phyloP scores from a whole-genome alignment of 2,797 vertebrate species.

The Echiichthys vipera region DNA sequence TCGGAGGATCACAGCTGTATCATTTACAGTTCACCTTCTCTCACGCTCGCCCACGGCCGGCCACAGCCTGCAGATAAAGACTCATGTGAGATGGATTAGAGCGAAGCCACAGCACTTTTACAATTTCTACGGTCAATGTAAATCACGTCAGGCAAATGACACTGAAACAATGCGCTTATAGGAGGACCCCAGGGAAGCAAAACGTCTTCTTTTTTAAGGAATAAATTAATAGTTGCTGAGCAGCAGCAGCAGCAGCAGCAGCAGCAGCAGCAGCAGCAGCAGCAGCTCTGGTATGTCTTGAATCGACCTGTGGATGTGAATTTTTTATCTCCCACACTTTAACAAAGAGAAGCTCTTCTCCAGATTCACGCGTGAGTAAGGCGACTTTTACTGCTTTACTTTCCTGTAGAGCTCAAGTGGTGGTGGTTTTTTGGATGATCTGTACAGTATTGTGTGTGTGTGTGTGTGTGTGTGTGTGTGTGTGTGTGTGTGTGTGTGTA shows the following conservation, averaged over 20 bases:
- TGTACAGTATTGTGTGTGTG: background rate
- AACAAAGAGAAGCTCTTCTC: constrained; percentile 14
- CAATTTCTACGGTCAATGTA: constrained; percentile 12
- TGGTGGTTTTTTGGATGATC: background rate
- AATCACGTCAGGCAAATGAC: constrained; percentile 7
- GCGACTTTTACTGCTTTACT: background rate
- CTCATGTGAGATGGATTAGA: constrained; percentile 4
- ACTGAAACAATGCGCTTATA: background rate
- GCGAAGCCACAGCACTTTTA: background rate
- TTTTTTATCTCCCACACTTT: background rate
- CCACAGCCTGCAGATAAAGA: constrained; percentile 8
- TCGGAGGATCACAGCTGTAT: constrained; percentile 13
- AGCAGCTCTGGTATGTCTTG: background rate
- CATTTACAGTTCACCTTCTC: constrained; percentile 30
- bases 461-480: background rate
- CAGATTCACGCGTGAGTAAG: constrained; percentile 7
- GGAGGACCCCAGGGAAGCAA: background rate
- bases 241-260: constrained; percentile 16
- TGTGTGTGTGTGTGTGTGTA: no score
- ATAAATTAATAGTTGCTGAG: background rate
- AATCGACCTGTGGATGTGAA: constrained; percentile 7
- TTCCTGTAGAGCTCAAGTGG: background rate
- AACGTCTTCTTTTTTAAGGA: background rate
- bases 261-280: constrained; percentile 13
- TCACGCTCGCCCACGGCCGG: constrained; percentile 14